phyloP scores from a whole-genome alignment of 2,888 invertebrate species.

The Sepioteuthis lessoniana region DNA sequence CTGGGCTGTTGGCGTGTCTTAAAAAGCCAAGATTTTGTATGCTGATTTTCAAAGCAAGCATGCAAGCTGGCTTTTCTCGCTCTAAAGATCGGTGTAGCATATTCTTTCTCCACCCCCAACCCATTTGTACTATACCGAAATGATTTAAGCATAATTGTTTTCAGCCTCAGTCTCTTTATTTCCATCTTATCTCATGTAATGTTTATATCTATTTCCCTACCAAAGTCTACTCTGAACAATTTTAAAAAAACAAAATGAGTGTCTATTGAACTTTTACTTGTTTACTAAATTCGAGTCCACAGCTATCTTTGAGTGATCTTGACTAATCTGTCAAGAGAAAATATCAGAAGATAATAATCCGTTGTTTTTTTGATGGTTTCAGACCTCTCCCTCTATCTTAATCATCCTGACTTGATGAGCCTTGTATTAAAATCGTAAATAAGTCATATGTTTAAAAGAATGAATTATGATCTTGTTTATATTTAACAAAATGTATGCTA shows the following conservation, averaged over 20 bases:
- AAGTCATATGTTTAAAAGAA: neutral
- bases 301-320: neutral
- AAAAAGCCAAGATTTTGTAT: no score
- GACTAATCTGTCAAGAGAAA: neutral
- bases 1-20: no score
- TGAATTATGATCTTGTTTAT: neutral
- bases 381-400: neutral
- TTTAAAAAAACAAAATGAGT: neutral
- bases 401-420: neutral
- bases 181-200: no score
- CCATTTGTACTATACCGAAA: no score
- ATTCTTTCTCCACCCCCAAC: no score
- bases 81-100: no score
- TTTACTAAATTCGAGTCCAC: neutral
- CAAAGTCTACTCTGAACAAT: neutral
- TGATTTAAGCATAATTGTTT: no score
- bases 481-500: neutral
- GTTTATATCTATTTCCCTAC: no score
- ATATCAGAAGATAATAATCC: neutral
- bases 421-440: neutral
- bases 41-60: no score
- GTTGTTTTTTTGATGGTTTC: neutral
- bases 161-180: no score
- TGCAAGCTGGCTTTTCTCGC: no score
- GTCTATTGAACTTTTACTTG: neutral